These are phyloP conservation scores for Gambusia holbrooki DNA, from an alignment of 2,113 vertebrate species.

Conservation along the genomic window DNA sequence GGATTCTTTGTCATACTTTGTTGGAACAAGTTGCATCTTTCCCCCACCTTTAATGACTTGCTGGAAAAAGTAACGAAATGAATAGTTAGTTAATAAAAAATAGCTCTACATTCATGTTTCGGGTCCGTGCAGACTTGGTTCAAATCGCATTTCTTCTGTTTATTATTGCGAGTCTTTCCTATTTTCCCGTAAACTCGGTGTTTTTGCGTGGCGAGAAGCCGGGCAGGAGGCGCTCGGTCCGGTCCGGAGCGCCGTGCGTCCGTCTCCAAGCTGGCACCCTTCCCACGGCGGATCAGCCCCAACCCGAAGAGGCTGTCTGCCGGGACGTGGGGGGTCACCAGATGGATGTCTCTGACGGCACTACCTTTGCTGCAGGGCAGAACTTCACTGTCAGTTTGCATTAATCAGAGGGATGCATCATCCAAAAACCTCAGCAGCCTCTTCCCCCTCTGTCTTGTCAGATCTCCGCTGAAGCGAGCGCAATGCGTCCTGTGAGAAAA, in stretches of 20 bases:
- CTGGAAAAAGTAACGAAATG: neutral
- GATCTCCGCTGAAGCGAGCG: slow-evolving; percentile 26
- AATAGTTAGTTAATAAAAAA: neutral
- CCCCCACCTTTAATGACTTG: neutral
- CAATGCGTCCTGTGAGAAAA: slow-evolving; percentile 22
- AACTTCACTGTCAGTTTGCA: slow-evolving; percentile 64
- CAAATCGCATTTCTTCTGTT: too few relatives aligned
- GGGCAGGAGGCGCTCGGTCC: slow-evolving; percentile 33
- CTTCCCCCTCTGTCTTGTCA: slow-evolving; percentile 24
- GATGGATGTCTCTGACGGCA: slow-evolving; percentile 64
- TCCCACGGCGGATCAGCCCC: slow-evolving; percentile 69
- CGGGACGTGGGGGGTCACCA: slow-evolving; percentile 65
- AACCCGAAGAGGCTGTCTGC: slow-evolving; percentile 45
- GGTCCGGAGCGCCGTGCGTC: slow-evolving; percentile 10
- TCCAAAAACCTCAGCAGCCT: slow-evolving; percentile 33
- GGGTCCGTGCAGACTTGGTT: too few relatives aligned
- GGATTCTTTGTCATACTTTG: slow-evolving; percentile 41
- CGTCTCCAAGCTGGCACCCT: slow-evolving; percentile 71
- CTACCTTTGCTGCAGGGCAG: slow-evolving; percentile 68
- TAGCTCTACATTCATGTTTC: slow-evolving; percentile 9
- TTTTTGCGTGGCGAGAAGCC: slow-evolving; percentile 23
- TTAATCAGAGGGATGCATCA: slow-evolving; percentile 64
- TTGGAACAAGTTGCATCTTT: slow-evolving; percentile 41
- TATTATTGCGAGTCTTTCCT: too few relatives aligned
- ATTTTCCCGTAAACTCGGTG: neutral